Percentiles rank a stretch among this genome's conserved stretches.
Evolutionary conservation across 2,797 vertebrate genomes (phyloP).

Genomic region (Telmatherina bonti): DNA sequence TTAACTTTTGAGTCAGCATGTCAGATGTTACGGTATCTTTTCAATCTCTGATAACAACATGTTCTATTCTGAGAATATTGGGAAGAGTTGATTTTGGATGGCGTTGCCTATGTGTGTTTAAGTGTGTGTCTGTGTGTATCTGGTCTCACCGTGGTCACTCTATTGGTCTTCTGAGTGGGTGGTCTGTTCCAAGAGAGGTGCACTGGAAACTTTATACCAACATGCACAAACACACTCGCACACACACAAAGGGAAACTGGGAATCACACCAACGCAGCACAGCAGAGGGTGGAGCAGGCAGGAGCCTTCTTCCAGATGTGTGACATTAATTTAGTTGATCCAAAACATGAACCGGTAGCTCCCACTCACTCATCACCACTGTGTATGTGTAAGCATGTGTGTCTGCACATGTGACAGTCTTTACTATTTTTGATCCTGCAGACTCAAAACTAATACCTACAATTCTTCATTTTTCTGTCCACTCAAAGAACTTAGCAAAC

Average conservation of each 20-base stretch:
- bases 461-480: slow-evolving; percentile 10
- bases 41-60: slow-evolving; percentile 74
- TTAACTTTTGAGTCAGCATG: slow-evolving; percentile 54
- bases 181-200: slow-evolving; percentile 79
- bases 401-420: slow-evolving; percentile 23
- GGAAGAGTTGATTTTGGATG: slow-evolving; percentile 75
- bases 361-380: slow-evolving; percentile 76
- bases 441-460: slow-evolving; percentile 39
- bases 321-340: slow-evolving; percentile 82
- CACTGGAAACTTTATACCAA: slow-evolving; percentile 80
- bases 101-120: slow-evolving; percentile 43
- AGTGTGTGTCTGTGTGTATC: slow-evolving; percentile 65
- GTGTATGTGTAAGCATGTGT: slow-evolving; percentile 32
- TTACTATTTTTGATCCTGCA: slow-evolving; percentile 18
- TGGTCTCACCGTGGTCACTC: slow-evolving; percentile 72
- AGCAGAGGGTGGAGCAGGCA: slow-evolving; percentile 80
- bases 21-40: slow-evolving; percentile 66
- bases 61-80: slow-evolving; percentile 80
- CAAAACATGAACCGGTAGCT: slow-evolving; percentile 84
- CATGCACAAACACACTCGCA: slow-evolving; percentile 41
- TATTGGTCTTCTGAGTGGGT: slow-evolving; percentile 83
- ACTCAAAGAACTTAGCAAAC: neutral
- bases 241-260: slow-evolving; percentile 71
- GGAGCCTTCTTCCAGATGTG: slow-evolving; percentile 83
- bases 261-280: slow-evolving; percentile 83